Conservation (phyloP, 2,113 vertebrate species). For the Smithornis capensis region DNA sequence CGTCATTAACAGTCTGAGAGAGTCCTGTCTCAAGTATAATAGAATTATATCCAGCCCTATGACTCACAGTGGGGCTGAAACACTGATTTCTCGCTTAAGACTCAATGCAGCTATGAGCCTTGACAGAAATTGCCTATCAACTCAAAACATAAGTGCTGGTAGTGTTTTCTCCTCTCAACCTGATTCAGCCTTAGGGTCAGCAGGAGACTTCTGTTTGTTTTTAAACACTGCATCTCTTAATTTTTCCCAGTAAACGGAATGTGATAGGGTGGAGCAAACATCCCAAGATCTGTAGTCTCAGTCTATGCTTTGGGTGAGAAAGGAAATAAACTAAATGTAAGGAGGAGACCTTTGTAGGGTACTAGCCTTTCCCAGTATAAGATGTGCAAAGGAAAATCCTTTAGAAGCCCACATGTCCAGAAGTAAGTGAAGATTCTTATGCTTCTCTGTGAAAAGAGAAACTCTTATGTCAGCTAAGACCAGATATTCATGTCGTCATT, state of each 20-base stretch:
- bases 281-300: neutral
- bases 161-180: neutral
- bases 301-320: neutral
- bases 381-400: neutral
- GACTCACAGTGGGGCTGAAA: neutral
- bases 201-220: neutral
- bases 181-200: neutral
- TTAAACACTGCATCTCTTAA: neutral
- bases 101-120: neutral
- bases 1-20: neutral
- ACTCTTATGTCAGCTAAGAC: accelerated
- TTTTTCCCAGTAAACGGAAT: neutral
- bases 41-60: neutral
- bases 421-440: neutral
- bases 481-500: neutral
- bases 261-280: neutral
- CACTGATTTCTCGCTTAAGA: neutral
- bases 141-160: neutral
- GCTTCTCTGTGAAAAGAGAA: neutral
- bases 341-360: neutral
- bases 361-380: neutral
- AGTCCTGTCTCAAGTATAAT: neutral
- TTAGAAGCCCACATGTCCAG: neutral
- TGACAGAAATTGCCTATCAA: neutral
- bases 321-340: neutral